Evolutionary conservation across 2,113 vertebrate genomes (phyloP).

Genomic region (Barnardius zonarius): DNA sequence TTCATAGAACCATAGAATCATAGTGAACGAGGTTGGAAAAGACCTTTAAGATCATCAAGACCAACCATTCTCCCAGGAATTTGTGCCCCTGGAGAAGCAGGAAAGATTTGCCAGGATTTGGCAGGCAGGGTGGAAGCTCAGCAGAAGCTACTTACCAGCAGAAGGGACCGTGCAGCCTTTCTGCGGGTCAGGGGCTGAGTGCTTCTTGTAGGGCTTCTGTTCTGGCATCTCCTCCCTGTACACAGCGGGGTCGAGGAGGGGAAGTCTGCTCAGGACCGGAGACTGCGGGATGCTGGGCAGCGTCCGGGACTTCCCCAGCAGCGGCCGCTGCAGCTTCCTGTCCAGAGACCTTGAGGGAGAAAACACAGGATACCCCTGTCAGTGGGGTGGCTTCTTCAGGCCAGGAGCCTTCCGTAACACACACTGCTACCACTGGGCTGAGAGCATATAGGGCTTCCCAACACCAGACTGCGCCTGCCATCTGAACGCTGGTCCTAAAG

Average conservation of each 20-base stretch:
- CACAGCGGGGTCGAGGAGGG: conserved; percentile 68
- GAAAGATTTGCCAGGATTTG: neutral
- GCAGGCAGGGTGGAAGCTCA: fast-evolving
- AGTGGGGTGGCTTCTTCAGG: neutral
- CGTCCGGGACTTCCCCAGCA: conserved; percentile 85
- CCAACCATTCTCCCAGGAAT: neutral
- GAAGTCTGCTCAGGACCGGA: conserved; percentile 79
- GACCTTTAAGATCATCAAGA: neutral
- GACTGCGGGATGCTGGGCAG: conserved; percentile 93
- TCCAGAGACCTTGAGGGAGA: conserved; percentile 81
- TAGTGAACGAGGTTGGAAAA: neutral
- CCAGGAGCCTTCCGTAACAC: neutral
- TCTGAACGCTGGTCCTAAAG: neutral
- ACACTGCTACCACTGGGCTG: fast-evolving
- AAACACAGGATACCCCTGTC: neutral
- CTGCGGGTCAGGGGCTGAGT: conserved; percentile 35
- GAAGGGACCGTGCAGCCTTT: conserved; percentile 84
- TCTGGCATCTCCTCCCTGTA: conserved; percentile 68
- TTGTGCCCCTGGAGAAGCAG: neutral
- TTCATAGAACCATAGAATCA: neutral
- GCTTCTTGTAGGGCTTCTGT: conserved; percentile 66
- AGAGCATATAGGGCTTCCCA: fast-evolving
- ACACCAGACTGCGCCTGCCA: neutral
- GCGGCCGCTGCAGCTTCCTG: conserved; percentile 82
- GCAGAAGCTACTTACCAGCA: conserved; percentile 71